Conservation (phyloP, 2,888 invertebrate genomes). For the Ennomos fuscantarius region DNA sequence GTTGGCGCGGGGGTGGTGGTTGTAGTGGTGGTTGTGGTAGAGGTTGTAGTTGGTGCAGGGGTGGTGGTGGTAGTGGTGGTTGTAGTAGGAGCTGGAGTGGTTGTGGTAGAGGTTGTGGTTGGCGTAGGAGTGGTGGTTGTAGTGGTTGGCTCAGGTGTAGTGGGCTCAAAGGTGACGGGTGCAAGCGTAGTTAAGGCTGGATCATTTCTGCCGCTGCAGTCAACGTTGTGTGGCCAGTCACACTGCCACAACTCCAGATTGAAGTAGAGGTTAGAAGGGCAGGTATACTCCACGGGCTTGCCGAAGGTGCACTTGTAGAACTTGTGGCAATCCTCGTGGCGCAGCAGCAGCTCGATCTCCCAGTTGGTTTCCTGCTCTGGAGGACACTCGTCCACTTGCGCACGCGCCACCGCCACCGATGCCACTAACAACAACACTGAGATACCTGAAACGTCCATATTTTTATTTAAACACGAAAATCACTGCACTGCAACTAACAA, state of each 20-base stretch:
- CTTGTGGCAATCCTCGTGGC: conserved; percentile 84
- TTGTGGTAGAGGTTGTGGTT: conserved; percentile 24
- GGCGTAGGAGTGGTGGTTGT: conserved; percentile 25
- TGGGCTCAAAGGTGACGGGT: conserved; percentile 10
- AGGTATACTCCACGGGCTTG: conserved; percentile 82
- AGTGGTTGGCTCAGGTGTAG: conserved; percentile 22
- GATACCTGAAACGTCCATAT: conserved; percentile 45
- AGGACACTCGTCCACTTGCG: conserved; percentile 59
- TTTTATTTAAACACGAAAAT: conserved; percentile 5
- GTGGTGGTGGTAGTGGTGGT: conserved; percentile 19
- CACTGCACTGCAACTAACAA: conserved; percentile 11
- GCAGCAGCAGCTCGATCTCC: conserved; percentile 80
- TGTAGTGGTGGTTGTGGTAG: conserved; percentile 14
- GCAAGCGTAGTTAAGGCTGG: conserved; percentile 43
- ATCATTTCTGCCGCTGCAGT: conserved; percentile 77
- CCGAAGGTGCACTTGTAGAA: conserved; percentile 89
- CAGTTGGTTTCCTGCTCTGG: conserved; percentile 60
- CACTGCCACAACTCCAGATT: conserved; percentile 82
- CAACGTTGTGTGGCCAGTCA: conserved; percentile 86
- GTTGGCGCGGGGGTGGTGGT: conserved; percentile 11
- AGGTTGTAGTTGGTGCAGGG: conserved; percentile 9
- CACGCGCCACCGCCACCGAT: conserved; percentile 45
- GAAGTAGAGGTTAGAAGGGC: conserved; percentile 84
- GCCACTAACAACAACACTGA: conserved; percentile 45
- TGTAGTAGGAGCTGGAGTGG: conserved; percentile 12